A percentile compares a stretch with the other conserved stretches of the same genome.
phyloP scores from a whole-genome alignment of 1,140 invertebrate species.

The Hyles vespertilio region DNA sequence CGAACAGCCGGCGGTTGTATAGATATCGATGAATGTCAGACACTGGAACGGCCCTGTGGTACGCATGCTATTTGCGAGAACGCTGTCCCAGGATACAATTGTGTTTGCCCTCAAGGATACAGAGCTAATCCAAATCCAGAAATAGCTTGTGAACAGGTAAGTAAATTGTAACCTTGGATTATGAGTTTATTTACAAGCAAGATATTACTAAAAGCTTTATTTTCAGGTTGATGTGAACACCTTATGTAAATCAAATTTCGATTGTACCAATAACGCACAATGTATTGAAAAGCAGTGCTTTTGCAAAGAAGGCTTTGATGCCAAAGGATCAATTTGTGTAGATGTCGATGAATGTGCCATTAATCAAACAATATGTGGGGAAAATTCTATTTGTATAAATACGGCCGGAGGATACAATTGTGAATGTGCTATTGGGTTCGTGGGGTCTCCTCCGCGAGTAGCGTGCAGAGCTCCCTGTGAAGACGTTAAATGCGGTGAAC shows the following conservation, averaged over 20 bases:
- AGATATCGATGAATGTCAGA: constrained; percentile 94
- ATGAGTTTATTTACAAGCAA: constrained; percentile 5
- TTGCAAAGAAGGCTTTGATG: constrained; percentile 91
- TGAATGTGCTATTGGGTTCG: constrained; percentile 90
- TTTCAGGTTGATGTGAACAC: constrained; percentile 88
- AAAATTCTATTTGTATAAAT: constrained; percentile 88
- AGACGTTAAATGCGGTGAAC: constrained; percentile 90
- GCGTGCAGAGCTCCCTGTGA: constrained; percentile 93
- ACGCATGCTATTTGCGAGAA: constrained; percentile 93
- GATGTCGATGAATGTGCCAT: constrained; percentile 89
- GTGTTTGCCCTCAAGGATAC: constrained; percentile 92
- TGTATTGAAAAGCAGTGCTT: constrained; percentile 93
- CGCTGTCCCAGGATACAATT: constrained; percentile 89
- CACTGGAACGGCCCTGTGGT: constrained; percentile 89
- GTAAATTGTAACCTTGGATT: background rate
- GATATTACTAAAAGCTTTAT: constrained; percentile 17
- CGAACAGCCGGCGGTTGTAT: constrained; percentile 82
- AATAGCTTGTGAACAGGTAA: constrained; percentile 91
- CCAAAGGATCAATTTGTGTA: constrained; percentile 84
- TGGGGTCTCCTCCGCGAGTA: constrained; percentile 87
- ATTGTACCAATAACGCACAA: constrained; percentile 94
- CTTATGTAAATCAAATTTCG: constrained; percentile 91
- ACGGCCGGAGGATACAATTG: constrained; percentile 90
- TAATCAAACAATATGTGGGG: constrained; percentile 84
- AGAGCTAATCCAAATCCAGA: constrained; percentile 86